phyloP scores from a whole-genome alignment of 2,113 vertebrate genomes.

The Morone chrysops region DNA sequence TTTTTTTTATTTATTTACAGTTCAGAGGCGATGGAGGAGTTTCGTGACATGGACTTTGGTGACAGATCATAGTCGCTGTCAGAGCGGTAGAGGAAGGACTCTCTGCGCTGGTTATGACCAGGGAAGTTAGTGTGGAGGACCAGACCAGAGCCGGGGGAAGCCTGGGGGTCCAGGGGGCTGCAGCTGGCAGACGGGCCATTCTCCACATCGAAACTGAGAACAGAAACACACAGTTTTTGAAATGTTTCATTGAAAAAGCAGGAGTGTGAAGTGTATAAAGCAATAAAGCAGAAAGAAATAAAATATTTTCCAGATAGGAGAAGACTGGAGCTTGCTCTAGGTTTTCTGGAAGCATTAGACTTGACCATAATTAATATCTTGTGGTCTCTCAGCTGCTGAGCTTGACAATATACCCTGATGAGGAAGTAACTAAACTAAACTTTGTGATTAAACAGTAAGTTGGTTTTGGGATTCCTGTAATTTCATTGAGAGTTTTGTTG shows the following conservation, averaged over 20 bases:
- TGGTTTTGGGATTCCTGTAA: not conserved
- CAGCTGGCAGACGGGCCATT: conserved; percentile 96
- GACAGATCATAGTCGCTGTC: conserved; percentile 99
- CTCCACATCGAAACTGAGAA: conserved; percentile 97
- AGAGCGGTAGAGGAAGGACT: conserved; percentile 98
- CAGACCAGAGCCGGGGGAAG: conserved; percentile 93
- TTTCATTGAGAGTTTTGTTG: not conserved
- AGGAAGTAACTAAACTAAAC: not conserved
- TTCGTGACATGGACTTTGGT: conserved; percentile 98
- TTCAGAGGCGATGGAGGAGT: conserved; percentile 97
- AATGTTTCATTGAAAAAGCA: not conserved
- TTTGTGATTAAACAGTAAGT: not conserved
- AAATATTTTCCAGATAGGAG: not conserved
- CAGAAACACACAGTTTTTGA: conserved; percentile 37
- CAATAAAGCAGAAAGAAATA: not conserved
- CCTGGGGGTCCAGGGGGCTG: conserved; percentile 96
- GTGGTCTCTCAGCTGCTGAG: not conserved
- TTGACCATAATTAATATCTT: not conserved
- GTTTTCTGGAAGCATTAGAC: not conserved
- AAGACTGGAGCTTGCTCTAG: not conserved
- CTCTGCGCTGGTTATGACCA: conserved; percentile 94
- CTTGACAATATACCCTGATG: not conserved
- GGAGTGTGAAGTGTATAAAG: not conserved
- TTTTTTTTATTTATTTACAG: conserved; percentile 85
- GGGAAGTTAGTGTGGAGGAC: conserved; percentile 96